Percentiles rank a stretch among this genome's conserved stretches.
Conservation (phyloP, 2,113 vertebrate species). For the Embiotoca jacksoni region DNA sequence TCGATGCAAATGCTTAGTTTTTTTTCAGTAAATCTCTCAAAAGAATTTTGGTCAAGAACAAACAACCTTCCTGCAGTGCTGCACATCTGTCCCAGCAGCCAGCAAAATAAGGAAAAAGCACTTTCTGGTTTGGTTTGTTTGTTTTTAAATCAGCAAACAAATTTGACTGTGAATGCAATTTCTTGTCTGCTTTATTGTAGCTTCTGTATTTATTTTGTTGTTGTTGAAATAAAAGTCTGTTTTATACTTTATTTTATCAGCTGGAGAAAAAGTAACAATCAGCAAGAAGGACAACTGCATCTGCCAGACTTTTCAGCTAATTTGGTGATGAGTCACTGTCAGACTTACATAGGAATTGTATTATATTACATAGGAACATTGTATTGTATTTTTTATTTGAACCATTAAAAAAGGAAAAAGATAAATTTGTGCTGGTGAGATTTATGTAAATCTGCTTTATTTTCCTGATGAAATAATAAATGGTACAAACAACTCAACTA, state of each 20-base stretch:
- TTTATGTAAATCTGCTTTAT: not conserved
- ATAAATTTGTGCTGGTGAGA: not conserved
- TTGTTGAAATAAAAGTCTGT: too few relatives aligned
- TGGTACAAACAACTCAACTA: constrained; percentile 12
- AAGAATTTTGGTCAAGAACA: not conserved
- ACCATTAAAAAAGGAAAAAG: not conserved
- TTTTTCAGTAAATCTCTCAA: not conserved
- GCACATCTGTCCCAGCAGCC: not conserved
- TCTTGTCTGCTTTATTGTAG: too few relatives aligned
- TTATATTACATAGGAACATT: not conserved
- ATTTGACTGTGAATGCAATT: not conserved
- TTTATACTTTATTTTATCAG: too few relatives aligned
- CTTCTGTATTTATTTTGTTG: too few relatives aligned
- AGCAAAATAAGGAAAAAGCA: not conserved
- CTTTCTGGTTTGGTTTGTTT: too few relatives aligned
- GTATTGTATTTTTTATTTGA: not conserved
- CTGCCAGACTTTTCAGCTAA: not conserved
- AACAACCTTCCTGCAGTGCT: not conserved
- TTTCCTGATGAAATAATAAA: constrained; percentile 18
- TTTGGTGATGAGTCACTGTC: not conserved
- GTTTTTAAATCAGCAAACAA: too few relatives aligned
- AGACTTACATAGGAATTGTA: not conserved
- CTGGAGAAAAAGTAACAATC: too few relatives aligned
- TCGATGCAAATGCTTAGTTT: not conserved
- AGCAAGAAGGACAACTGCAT: too few relatives aligned